Percentiles rank a stretch among this genome's conserved stretches.
Conservation (phyloP, 1,140 invertebrate genomes). For the Phymorhynchus buccinoides region DNA sequence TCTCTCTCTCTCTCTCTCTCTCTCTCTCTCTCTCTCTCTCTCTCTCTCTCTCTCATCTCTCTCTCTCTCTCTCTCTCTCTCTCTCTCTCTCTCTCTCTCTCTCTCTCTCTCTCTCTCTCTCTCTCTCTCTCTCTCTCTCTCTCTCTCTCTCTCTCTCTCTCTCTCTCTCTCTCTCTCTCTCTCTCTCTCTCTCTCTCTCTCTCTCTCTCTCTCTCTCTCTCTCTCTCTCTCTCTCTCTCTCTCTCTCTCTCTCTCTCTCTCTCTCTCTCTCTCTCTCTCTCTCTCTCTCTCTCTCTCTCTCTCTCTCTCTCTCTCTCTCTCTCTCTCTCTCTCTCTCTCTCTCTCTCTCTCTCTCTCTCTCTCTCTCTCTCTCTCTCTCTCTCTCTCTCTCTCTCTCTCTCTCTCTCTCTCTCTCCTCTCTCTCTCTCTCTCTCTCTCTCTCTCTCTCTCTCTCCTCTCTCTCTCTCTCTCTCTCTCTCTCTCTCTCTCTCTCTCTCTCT, state of each 20-base stretch:
- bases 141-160: slow-evolving; percentile 21
- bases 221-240: slow-evolving; percentile 22
- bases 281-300: neutral
- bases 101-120: neutral
- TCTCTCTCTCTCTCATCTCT: too few relatives aligned
- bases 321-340: neutral
- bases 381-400: slow-evolving; percentile 13
- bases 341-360: neutral
- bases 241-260: neutral
- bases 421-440: slow-evolving; percentile 2
- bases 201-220: neutral
- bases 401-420: neutral
- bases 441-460: neutral
- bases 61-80: slow-evolving; percentile 27
- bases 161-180: slow-evolving; percentile 1
- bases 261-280: neutral
- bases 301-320: slow-evolving; percentile 22
- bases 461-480: neutral
- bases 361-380: neutral
- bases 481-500: neutral
- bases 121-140: neutral
- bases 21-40: neutral
- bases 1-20: neutral
- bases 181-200: neutral
- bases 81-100: neutral